Evolutionary conservation across 2,113 vertebrate genomes (phyloP), one percentile per base, ranked within the genome.

Genomic region (Phycodurus eques): DNA sequence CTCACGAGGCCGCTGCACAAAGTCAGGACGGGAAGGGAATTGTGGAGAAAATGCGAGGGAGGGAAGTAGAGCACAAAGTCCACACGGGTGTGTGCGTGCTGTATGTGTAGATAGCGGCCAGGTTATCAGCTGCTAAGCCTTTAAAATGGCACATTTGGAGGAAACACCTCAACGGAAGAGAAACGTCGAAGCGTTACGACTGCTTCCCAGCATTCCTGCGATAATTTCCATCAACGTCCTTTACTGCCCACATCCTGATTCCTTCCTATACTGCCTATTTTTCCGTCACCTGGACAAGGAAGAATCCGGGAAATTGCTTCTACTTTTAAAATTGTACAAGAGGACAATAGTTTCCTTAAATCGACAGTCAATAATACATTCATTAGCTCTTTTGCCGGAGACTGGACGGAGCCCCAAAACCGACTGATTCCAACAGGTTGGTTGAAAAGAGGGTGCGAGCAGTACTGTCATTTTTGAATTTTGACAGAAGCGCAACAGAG

Each of bases 141-240:
- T 78, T 85, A 39, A 88, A 90, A 61, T 85, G 88, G 67, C 74
- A 69, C 76, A 69, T 85, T 79, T 54, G 78, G 78, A 89, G 84
- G 86, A 84, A 81, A 68, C 65, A 35, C 69, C 76, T 74, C 75
- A 31, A 57, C 8, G 80, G 80, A 83, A 82, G 74, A 80, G 46
- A 68, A 79, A 72, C 42, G 76, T 73, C 20, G 35, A 51, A 72
- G 53, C 3, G 17, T 74, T 72, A 74, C 66, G 61, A 43, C 7
- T 5, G 8, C 42, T 57, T 62, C 46, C 64, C 73, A 22, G 15
- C 54, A 6, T 49, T 63, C 59, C 62, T 17, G 70, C 75, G 69
- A 61, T 63, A 35, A 17, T n/a, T 61, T 35, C 53, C 27, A 12
- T 61, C 59, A 22, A 35, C 59, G 59, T 35, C 33, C 31, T 35